Base-by-base conservation (phyloP, 2,113 vertebrate species). In the Coturnix japonica region DNA sequence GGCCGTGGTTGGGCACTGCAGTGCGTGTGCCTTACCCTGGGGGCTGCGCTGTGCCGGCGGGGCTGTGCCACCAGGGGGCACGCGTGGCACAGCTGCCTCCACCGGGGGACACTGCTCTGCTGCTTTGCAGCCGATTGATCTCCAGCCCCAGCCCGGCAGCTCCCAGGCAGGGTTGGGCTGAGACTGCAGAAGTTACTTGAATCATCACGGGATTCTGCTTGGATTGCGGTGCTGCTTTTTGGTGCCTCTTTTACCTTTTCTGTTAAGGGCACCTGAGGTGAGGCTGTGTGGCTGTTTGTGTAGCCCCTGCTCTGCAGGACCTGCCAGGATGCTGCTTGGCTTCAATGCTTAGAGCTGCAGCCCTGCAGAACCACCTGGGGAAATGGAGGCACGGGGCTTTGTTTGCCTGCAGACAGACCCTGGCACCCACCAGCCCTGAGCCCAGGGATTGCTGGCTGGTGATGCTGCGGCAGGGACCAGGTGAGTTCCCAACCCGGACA, bases 51-150 rank as follows among this genome's bases (percentile, higher is more conserved):
- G 64, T 81, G 37, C 26, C 3, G 2, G 8, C 8, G 3, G 3
- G 54, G 44, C n/a, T 1, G 1, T 67, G 81, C 94, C 95, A 28
- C 18, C 91, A 96, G 95, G 92, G 59, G 95, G 92, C 95, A 81
- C 82, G 5, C 80, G 20, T 21, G 51, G 28, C 79, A 11, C 20
- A 16, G 53, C 65, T 11, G 28, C 51, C 11, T 6, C 13, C 5
- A 5, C 46, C 18, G 12, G 46, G 35, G 60, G 35, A 7, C 85
- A 49, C 49, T 76, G 70, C 81, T 93, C 66, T 15, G 74, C 84
- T 64, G 69, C 60, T 95, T 79, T 33, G 20, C 63, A 70, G 81
- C 47, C 31, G 49, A 76, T 92, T 31, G 57, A 93, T 49, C 6
- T 7, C 5, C 18, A 33, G 56, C n/a, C 8, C 13, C 18, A 33